Percentiles rank a stretch among this genome's conserved stretches.
phyloP scores from a whole-genome alignment of 2,797 vertebrate species.

The Alfaro cultratus region DNA sequence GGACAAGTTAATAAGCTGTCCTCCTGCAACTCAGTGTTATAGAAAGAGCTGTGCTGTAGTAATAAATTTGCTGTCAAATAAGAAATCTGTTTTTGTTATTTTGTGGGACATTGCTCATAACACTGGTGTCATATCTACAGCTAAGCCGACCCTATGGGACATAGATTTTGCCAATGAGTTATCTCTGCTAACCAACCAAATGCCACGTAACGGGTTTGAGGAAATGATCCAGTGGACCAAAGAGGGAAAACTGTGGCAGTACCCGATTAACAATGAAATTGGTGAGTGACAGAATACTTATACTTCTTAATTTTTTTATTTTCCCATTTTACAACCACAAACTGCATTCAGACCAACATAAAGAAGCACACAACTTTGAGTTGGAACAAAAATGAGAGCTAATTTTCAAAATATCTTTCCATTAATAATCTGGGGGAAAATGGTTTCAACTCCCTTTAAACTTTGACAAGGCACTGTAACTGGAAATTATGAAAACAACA shows the following conservation, averaged over 20 bases:
- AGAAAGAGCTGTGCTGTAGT: neutral
- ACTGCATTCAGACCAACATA: neutral
- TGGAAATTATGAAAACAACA: neutral
- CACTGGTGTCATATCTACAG: conserved; percentile 44
- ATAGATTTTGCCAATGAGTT: conserved; percentile 86
- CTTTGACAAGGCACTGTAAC: neutral
- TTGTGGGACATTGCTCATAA: neutral
- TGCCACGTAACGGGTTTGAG: conserved; percentile 88
- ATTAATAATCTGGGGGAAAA: neutral
- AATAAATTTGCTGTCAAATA: neutral
- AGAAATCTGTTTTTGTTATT: neutral
- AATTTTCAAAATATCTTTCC: neutral
- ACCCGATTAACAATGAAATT: conserved; percentile 92
- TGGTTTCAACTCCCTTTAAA: neutral
- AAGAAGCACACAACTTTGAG: neutral
- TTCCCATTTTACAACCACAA: no score
- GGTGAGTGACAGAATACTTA: conserved; percentile 72
- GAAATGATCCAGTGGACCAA: conserved; percentile 97
- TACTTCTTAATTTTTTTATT: neutral
- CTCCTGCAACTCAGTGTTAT: neutral
- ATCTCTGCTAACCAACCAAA: conserved; percentile 69
- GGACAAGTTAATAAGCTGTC: neutral
- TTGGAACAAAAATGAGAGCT: neutral
- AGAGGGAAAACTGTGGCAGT: conserved; percentile 92
- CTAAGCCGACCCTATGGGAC: conserved; percentile 90